Percentiles rank a stretch among this genome's conserved stretches.
Evolutionary conservation across 1,140 invertebrate genomes (phyloP).

Genomic region (Drosophila ohnishii): DNA sequence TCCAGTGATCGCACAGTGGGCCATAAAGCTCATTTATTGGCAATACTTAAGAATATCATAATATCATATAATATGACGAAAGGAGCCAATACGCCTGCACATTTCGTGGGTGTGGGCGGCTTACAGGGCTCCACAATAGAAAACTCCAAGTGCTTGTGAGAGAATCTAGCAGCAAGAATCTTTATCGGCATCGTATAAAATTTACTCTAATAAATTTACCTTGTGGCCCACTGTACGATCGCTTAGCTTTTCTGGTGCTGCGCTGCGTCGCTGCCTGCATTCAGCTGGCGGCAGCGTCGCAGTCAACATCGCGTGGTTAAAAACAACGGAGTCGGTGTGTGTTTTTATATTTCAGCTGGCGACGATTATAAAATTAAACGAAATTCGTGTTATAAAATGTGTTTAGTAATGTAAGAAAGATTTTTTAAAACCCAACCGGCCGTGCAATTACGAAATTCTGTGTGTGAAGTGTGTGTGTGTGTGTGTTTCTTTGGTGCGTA

Average conservation of each 20-base stretch:
- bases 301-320: slow-evolving; percentile 56
- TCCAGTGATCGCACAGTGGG: slow-evolving; percentile 14
- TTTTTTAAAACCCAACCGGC: slow-evolving; percentile 29
- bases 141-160: background rate
- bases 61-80: background rate
- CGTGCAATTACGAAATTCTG: slow-evolving; percentile 72
- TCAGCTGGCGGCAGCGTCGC: slow-evolving; percentile 47
- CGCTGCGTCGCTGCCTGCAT: slow-evolving; percentile 21
- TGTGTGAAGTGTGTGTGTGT: slow-evolving; percentile 46
- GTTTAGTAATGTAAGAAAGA: slow-evolving; percentile 34
- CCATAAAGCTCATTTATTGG: background rate
- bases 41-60: background rate
- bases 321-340: slow-evolving; percentile 41
- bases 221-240: slow-evolving; percentile 33
- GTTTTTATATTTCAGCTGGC: slow-evolving; percentile 15
- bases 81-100: background rate
- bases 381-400: slow-evolving; percentile 31
- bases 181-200: no score
- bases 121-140: background rate
- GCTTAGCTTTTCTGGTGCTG: slow-evolving; percentile 32
- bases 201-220: no score
- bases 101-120: background rate
- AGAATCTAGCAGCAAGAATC: background rate
- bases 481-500: slow-evolving; percentile 26
- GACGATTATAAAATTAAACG: slow-evolving; percentile 32